phyloP scores from a whole-genome alignment of 2,797 vertebrate genomes.

The Myotis myotis region DNA sequence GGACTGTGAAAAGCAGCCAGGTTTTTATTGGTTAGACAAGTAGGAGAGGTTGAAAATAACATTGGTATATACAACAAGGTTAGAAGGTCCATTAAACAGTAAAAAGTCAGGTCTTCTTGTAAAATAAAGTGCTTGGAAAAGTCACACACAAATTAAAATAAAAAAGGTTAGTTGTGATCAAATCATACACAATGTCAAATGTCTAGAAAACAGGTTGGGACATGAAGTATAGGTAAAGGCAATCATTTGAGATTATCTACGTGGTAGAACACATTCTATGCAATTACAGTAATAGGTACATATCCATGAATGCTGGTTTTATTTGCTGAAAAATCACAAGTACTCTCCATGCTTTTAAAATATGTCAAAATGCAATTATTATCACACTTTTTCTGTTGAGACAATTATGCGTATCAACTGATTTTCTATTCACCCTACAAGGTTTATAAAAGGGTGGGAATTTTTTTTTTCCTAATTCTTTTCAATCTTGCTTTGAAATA shows the following conservation, averaged over 20 bases:
- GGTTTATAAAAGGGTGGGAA: background rate
- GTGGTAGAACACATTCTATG: background rate
- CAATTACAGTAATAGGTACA: background rate
- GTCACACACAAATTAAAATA: background rate
- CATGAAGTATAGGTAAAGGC: background rate
- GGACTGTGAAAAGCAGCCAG: background rate
- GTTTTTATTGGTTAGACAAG: background rate
- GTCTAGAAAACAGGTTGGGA: background rate
- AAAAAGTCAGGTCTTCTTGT: background rate
- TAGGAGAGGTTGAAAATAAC: background rate
- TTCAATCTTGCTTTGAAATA: background rate
- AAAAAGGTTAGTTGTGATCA: background rate
- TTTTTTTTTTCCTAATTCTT: background rate
- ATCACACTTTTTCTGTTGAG: background rate
- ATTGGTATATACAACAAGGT: background rate
- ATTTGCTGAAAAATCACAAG: constrained; percentile 16
- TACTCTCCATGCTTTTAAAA: constrained; percentile 26
- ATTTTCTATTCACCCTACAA: constrained; percentile 8
- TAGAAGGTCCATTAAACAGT: background rate
- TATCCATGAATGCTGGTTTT: background rate
- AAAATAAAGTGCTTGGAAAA: background rate
- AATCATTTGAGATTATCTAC: background rate
- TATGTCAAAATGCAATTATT: constrained; percentile 51
- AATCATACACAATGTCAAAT: background rate
- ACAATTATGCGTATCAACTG: background rate